These are phyloP conservation scores for Hyles vespertilio DNA, from an alignment of 1,140 invertebrate species.

Conservation along the genomic window DNA sequence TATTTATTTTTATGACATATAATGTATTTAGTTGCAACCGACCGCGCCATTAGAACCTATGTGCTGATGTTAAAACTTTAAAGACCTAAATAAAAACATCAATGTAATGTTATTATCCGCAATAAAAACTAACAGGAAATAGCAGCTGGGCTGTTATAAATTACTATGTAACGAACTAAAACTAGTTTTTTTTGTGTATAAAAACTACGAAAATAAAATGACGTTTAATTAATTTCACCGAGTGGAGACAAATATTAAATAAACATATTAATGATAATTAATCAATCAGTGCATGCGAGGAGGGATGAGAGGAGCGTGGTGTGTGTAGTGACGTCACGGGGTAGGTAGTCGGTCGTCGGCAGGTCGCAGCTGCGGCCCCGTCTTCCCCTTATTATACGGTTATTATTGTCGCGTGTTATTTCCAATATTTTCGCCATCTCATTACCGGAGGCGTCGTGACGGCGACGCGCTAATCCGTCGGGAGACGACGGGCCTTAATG, in stretches of 20 bases:
- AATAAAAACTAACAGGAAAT: conserved; percentile 5
- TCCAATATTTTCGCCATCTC: conserved; percentile 68
- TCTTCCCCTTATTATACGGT: conserved; percentile 44
- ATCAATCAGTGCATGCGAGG: background rate
- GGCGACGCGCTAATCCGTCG: conserved; percentile 61
- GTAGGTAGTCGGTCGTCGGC: no score
- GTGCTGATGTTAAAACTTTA: no score
- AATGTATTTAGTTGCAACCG: no score
- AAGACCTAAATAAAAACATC: conserved; percentile 1
- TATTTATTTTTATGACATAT: no score
- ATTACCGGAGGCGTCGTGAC: conserved; percentile 46
- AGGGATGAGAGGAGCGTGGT: no score
- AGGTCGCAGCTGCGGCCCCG: conserved; percentile 26
- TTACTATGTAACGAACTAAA: conserved; percentile 4
- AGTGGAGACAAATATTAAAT: background rate
- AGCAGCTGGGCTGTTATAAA: background rate
- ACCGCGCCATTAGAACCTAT: no score
- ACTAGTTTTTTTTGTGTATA: background rate
- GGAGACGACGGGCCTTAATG: conserved; percentile 60
- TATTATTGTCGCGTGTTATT: conserved; percentile 62
- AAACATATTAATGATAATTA: conserved; percentile 7
- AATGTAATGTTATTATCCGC: background rate
- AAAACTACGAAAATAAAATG: conserved; percentile 1
- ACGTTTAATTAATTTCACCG: background rate
- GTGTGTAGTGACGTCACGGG: conserved; percentile 13